A percentile compares a stretch with the other conserved stretches of the same genome.
Conservation (phyloP, 2,113 vertebrate genomes). For the Chascanopsetta lugubris region DNA sequence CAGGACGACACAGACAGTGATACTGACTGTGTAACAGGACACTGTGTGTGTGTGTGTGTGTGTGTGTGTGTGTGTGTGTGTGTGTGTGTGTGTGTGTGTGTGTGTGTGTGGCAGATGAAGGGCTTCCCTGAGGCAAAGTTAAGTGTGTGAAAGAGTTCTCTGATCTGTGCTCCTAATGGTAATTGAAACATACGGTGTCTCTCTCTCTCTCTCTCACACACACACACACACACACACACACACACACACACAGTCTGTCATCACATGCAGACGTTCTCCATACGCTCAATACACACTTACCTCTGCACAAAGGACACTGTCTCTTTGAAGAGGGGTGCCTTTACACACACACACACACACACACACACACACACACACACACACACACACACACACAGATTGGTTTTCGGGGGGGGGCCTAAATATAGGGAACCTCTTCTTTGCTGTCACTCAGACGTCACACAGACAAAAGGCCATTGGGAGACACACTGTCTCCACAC, state of each 20-base stretch:
- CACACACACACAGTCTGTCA: conserved; percentile 61
- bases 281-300: conserved; percentile 65
- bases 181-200: not conserved
- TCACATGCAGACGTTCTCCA: conserved; percentile 59
- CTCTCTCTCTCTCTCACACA: conserved; percentile 28
- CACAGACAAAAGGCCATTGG: conserved; percentile 64
- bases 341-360: conserved; percentile 49
- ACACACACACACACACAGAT: conserved; percentile 60
- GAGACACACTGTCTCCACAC: conserved; percentile 66
- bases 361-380: conserved; percentile 46
- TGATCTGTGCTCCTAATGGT: too few species aligned
- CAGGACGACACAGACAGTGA: conserved; percentile 37
- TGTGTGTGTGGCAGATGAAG: conserved; percentile 49
- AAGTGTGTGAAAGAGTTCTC: too few species aligned
- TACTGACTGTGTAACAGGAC: conserved; percentile 62
- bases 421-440: conserved; percentile 78
- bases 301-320: conserved; percentile 62
- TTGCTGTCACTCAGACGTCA: conserved; percentile 72
- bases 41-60: conserved; percentile 37
- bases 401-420: conserved; percentile 74
- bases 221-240: conserved; percentile 48
- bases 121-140: too few species aligned
- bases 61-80: conserved; percentile 31
- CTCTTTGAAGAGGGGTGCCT: conserved; percentile 73
- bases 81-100: conserved; percentile 2